Base-by-base conservation (phyloP, 64 coral and sea anemone species). In the Montipora efflorescens region DNA sequence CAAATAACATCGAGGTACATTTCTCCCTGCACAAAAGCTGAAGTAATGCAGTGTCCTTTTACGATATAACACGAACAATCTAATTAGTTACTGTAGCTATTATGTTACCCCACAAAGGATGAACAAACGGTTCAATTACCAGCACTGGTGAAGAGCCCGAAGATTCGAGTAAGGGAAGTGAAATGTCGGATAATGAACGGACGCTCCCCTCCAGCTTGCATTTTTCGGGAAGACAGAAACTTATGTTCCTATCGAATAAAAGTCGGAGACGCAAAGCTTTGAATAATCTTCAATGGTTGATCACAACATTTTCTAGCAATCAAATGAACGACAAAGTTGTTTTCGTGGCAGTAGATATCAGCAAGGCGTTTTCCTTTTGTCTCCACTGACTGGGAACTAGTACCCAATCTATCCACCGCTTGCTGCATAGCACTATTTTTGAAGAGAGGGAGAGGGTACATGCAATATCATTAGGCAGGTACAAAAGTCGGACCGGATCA, bases 181-280 rank as follows among this genome's bases (percentile, higher is more conserved):
- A 92, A 92, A 74, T 92, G 90, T 5, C 90, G 81, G 73, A 86
- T 86, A n/a, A 86, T 71, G 49, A 86, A 86, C 5, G 82, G 82
- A 48, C 82, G 82, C 11, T 86, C 82, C 5, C 19, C 82, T 49
- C 46, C 67, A 11, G 44, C 19, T 71, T 86, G 44, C 82, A 86
- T 86, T 8, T 70, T 64, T 82, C 22, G 5, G 18, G 8, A 3
- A 78, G 15, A 19, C 2, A 0, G 49, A 86, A 23, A 72, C 61
- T 48, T 5, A 18, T 71, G 25, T 48, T 44, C 18, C 16, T 3
- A 5, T 71, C 5, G 68, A 47, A 10, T 13, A 22, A 67, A 20
- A n/a, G 46, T 51, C 44, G n/a, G 46, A 21, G 46, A 22, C 4
- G 8, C 7, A n/a, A 7, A 67, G 28, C 36, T 67, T 67, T 14